Conservation (phyloP, 2,113 vertebrate genomes). For the Apeltes quadracus region DNA sequence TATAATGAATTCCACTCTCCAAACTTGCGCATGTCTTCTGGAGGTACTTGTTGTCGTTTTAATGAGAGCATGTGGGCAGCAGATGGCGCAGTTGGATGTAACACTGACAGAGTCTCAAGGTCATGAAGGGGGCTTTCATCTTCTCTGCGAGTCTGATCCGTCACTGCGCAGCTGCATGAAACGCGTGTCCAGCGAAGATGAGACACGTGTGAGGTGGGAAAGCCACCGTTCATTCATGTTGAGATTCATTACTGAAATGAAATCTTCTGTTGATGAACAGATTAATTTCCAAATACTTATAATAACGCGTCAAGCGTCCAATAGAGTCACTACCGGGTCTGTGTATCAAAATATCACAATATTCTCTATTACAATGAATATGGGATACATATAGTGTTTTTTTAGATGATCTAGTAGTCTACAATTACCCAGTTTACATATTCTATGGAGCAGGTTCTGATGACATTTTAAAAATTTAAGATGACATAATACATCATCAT, state of each 20-base stretch:
- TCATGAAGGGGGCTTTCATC: conserved; percentile 63
- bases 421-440: not conserved
- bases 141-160: conserved; percentile 19
- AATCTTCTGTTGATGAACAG: no score
- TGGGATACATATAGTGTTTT: not conserved
- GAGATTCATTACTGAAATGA: conserved; percentile 11
- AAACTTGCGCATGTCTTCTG: not conserved
- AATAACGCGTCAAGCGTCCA: no score
- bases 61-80: conserved; percentile 41
- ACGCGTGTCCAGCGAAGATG: not conserved
- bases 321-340: not conserved
- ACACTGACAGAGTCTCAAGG: conserved; percentile 57
- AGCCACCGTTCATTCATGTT: conserved; percentile 1
- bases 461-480: no score
- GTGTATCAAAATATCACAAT: not conserved
- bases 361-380: not conserved
- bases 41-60: conserved; percentile 2
- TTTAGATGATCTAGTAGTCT: not conserved
- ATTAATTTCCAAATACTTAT: no score
- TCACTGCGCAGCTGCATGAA: conserved; percentile 43
- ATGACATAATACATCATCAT: not conserved
- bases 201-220: conserved; percentile 25
- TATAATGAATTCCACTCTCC: not conserved
- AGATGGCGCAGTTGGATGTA: conserved; percentile 66
- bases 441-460: not conserved